These are phyloP conservation scores for Peromyscus maniculatus DNA, from an alignment of 2,113 vertebrate species.

Conservation along the genomic window DNA sequence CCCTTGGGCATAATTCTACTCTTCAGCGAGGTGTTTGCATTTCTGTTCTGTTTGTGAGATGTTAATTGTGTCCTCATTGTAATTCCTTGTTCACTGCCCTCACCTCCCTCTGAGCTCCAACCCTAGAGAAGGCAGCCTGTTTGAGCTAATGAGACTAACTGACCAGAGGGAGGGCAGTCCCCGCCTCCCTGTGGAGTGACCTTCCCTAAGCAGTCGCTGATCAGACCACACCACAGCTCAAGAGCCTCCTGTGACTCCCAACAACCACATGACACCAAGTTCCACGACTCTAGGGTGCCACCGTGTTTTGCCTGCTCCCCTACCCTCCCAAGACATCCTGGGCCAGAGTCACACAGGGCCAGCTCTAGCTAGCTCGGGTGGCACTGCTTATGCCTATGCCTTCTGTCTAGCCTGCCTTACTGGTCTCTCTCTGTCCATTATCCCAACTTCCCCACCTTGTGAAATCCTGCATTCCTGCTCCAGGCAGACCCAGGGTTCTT, in stretches of 20 bases:
- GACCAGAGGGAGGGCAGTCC: background rate
- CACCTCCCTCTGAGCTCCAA: conserved; percentile 54
- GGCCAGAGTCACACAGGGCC: background rate
- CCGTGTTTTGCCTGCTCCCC: background rate
- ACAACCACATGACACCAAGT: background rate
- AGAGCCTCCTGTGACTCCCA: background rate
- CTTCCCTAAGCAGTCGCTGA: conserved; percentile 11
- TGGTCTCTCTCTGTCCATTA: too few species aligned
- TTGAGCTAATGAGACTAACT: conserved; percentile 70
- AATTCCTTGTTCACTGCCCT: conserved; percentile 67
- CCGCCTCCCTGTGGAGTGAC: conserved; percentile 36
- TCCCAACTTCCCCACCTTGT: background rate
- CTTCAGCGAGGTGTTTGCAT: conserved; percentile 69
- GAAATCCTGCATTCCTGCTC: background rate
- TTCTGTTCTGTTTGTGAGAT: conserved; percentile 75
- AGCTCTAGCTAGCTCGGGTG: background rate
- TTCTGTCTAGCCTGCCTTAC: background rate
- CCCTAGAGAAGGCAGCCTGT: conserved; percentile 50
- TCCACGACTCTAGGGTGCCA: background rate
- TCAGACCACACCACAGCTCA: background rate
- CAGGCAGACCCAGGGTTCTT: background rate
- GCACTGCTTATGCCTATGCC: background rate
- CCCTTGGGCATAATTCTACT: background rate
- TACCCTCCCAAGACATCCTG: background rate
- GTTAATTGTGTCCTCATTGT: conserved; percentile 79